Percentiles rank a stretch among this genome's conserved stretches.
These are phyloP conservation scores for Drosophila aldrichi DNA, from an alignment of 2,888 invertebrate species.

Conservation along the genomic window DNA sequence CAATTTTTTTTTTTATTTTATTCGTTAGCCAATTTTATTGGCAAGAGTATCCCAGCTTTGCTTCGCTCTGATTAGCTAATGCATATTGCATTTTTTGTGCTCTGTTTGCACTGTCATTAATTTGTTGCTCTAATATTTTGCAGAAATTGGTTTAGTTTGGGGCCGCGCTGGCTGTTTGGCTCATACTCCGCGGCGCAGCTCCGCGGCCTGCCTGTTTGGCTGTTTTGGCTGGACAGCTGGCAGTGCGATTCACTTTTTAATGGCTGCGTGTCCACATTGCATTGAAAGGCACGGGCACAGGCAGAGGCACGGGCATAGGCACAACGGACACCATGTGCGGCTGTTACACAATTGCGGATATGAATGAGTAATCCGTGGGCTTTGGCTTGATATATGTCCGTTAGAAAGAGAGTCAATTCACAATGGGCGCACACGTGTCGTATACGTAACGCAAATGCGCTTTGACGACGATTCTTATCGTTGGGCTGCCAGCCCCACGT, in stretches of 20 bases:
- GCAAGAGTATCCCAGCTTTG: constrained; percentile 23
- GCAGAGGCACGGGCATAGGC: not conserved
- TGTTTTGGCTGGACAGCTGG: constrained; percentile 46
- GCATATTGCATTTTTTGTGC: constrained; percentile 27
- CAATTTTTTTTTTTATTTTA: too few relatives aligned
- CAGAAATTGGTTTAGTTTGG: constrained; percentile 75
- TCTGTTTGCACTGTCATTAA: constrained; percentile 71
- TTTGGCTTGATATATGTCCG: constrained; percentile 78
- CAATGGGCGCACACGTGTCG: constrained; percentile 76
- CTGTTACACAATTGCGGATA: constrained; percentile 79
- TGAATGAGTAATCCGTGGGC: constrained; percentile 81
- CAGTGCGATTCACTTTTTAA: constrained; percentile 76
- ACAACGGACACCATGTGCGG: constrained; percentile 14
- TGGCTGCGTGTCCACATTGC: constrained; percentile 61
- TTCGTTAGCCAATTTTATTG: not conserved
- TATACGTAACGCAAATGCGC: constrained; percentile 75
- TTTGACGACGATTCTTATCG: constrained; percentile 75
- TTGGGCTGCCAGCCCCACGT: constrained; percentile 45
- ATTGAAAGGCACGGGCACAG: not conserved
- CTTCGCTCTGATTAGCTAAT: constrained; percentile 2
- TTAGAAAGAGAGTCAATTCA: constrained; percentile 40
- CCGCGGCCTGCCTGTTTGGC: constrained; percentile 7
- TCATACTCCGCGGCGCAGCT: not conserved
- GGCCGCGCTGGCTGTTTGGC: constrained; percentile 35
- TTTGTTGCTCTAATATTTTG: constrained; percentile 79